Conservation (phyloP, 1,140 invertebrate genomes). For the Cardiocondyla obscurior region DNA sequence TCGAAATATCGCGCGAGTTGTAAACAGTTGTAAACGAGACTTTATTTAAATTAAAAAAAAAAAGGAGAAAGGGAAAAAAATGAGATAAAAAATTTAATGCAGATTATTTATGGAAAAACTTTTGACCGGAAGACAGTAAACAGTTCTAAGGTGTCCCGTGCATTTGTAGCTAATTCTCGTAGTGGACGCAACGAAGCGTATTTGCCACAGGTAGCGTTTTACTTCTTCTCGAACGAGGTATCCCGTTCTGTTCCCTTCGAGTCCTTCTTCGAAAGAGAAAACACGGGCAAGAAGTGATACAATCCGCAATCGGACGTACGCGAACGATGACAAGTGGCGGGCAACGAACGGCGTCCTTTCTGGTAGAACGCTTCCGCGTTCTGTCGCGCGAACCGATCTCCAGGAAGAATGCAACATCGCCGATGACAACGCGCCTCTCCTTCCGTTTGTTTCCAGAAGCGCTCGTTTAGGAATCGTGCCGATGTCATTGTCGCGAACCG, state of each 20-base stretch:
- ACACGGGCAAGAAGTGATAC: constrained; percentile 18
- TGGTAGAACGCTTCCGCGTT: constrained; percentile 73
- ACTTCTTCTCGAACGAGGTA: background rate
- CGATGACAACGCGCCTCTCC: constrained; percentile 56
- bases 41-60: background rate
- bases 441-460: constrained; percentile 28
- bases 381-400: constrained; percentile 73
- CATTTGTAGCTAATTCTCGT: background rate
- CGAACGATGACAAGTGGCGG: constrained; percentile 41
- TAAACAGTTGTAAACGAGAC: background rate
- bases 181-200: background rate
- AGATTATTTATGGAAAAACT: background rate
- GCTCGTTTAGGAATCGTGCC: constrained; percentile 13
- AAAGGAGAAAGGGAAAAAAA: too few relatives aligned
- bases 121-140: background rate
- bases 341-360: constrained; percentile 26
- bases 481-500: constrained; percentile 58
- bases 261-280: constrained; percentile 3
- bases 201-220: background rate
- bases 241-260: background rate
- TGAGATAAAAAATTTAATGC: background rate
- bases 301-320: constrained; percentile 37
- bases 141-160: background rate
- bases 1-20: background rate
- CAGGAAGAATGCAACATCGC: constrained; percentile 62